phyloP scores from a whole-genome alignment of 2,113 vertebrate species.

The Motacilla tschutschensis region DNA sequence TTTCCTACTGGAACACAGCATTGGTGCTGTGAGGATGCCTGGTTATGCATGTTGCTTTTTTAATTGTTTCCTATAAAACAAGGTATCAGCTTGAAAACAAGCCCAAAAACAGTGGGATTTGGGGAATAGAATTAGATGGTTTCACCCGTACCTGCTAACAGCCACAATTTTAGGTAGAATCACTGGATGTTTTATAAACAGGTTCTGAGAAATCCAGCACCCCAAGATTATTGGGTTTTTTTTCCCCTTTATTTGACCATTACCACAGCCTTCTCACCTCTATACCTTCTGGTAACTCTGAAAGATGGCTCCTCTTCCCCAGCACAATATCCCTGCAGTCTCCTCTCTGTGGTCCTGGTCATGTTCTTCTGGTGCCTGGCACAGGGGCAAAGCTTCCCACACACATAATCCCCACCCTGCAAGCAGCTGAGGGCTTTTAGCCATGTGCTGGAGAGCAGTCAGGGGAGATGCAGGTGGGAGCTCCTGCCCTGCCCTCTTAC shows the following conservation, averaged over 20 bases:
- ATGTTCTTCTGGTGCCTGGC: fast-evolving
- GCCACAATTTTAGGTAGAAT: background rate
- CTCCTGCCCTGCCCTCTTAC: background rate
- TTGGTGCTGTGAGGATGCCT: background rate
- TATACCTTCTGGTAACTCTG: background rate
- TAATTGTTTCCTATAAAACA: background rate
- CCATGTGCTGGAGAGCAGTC: fast-evolving
- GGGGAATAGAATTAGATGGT: background rate
- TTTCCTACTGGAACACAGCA: background rate
- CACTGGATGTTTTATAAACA: background rate
- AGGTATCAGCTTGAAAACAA: conserved; percentile 9
- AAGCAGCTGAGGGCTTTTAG: background rate
- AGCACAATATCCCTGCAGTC: fast-evolving
- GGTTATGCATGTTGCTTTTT: background rate
- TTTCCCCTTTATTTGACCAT: background rate
- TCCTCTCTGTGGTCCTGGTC: fast-evolving
- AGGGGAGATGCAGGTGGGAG: background rate
- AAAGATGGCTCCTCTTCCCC: background rate
- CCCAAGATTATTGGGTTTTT: background rate
- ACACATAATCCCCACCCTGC: background rate
- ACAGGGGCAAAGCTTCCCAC: background rate
- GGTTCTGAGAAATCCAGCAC: background rate
- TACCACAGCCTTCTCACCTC: background rate
- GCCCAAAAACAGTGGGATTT: background rate
- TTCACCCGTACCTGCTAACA: background rate